phyloP scores from a whole-genome alignment of 2,113 vertebrate genomes.

The Pavo muticus region DNA sequence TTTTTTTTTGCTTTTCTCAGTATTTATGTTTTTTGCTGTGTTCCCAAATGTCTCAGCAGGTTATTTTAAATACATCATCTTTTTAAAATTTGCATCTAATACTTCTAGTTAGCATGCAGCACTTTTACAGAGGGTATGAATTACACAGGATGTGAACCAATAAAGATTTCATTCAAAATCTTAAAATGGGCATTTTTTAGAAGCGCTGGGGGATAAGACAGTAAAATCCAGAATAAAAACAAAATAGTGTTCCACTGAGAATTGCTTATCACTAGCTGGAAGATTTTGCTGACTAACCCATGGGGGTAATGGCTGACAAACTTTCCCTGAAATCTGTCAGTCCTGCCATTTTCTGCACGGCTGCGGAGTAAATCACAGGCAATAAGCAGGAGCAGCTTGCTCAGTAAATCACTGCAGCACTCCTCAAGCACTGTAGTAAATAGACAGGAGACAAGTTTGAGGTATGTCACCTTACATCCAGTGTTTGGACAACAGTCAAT shows the following conservation, averaged over 20 bases:
- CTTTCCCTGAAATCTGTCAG: constrained; percentile 29
- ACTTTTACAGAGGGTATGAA: constrained; percentile 52
- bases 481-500: constrained; percentile 55
- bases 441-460: constrained; percentile 32
- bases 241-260: constrained; percentile 18
- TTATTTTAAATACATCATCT: constrained; percentile 31
- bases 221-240: constrained; percentile 47
- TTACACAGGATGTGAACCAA: constrained; percentile 19
- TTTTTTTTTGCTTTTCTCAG: not conserved
- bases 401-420: constrained; percentile 25
- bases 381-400: constrained; percentile 1
- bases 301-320: constrained; percentile 28
- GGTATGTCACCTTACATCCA: constrained; percentile 14
- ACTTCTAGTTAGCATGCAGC: constrained; percentile 18
- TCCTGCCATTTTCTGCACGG: constrained; percentile 40
- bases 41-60: not conserved
- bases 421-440: constrained; percentile 12
- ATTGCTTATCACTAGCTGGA: constrained; percentile 8
- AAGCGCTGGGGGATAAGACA: not conserved
- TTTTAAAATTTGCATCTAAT: constrained; percentile 54
- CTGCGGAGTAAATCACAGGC: constrained; percentile 13
- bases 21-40: constrained; percentile 22
- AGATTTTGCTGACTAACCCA: constrained; percentile 52
- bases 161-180: constrained; percentile 68
- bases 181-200: constrained; percentile 41